These are phyloP conservation scores for Chlorodrepanis virens DNA, from an alignment of 2,113 vertebrate genomes.

Conservation along the genomic window DNA sequence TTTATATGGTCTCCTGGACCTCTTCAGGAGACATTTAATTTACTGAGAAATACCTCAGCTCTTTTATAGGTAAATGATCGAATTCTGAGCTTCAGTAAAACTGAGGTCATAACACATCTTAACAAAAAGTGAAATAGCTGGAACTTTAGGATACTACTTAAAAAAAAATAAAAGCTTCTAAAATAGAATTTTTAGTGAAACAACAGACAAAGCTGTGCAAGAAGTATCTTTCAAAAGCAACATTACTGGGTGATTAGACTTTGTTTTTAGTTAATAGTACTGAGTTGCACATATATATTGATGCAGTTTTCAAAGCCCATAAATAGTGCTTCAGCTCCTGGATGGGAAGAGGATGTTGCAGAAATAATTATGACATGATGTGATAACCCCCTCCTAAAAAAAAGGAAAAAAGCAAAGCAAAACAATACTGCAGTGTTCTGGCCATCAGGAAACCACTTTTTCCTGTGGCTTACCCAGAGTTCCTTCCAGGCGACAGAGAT, in stretches of 20 bases:
- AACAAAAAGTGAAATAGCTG: background rate
- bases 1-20: background rate
- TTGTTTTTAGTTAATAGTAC: background rate
- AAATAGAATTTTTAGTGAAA: background rate
- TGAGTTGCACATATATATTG: background rate
- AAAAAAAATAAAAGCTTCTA: background rate
- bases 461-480: conserved; percentile 90
- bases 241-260: background rate
- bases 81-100: background rate
- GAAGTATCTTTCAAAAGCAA: background rate
- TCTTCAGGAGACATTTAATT: background rate
- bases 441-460: conserved; percentile 93
- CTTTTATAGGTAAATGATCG: background rate
- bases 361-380: conserved; percentile 71
- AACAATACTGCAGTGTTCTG: conserved; percentile 79
- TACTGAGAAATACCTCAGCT: background rate
- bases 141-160: background rate
- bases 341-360: conserved; percentile 82
- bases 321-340: conserved; percentile 69
- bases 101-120: background rate
- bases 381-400: conserved; percentile 50
- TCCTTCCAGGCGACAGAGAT: conserved; percentile 93
- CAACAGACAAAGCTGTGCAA: background rate
- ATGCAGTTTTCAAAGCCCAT: conserved; percentile 69
- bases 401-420: conserved; percentile 63